These are phyloP conservation scores for Mormyrops attenuatus DNA, from an alignment of 2,797 vertebrate species.

Conservation along the genomic window DNA sequence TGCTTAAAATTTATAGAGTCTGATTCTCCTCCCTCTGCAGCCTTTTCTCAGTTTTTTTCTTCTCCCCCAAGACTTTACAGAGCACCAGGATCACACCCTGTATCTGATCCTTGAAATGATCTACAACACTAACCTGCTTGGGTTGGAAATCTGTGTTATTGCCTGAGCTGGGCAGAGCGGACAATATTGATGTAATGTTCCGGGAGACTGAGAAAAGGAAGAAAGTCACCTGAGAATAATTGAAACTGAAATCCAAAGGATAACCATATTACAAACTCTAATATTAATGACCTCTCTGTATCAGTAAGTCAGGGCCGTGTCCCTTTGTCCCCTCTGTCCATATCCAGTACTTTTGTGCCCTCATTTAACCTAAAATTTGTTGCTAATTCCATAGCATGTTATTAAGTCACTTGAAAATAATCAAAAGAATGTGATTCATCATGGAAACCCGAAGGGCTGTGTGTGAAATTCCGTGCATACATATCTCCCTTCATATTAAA, in stretches of 20 bases:
- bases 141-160: conserved; percentile 50
- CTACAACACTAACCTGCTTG: conserved; percentile 37
- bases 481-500: background rate
- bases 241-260: background rate
- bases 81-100: background rate
- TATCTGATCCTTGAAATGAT: conserved; percentile 25
- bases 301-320: background rate
- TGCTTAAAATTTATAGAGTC: background rate
- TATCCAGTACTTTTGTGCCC: background rate
- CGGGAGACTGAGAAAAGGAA: background rate
- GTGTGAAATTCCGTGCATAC: background rate
- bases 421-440: background rate
- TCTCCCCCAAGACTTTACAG: conserved; percentile 31
- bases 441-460: background rate
- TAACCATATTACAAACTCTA: background rate
- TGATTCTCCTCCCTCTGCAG: background rate
- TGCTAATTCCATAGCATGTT: background rate
- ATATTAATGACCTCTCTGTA: background rate
- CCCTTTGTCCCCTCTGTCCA: background rate
- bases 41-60: background rate
- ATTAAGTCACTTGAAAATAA: background rate
- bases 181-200: conserved; percentile 43
- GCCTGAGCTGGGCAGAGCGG: conserved; percentile 37
- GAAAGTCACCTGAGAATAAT: conserved; percentile 17
- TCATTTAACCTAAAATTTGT: background rate